Evolutionary conservation across 2,888 invertebrate genomes (phyloP).

Genomic region (Perdita meconis): DNA sequence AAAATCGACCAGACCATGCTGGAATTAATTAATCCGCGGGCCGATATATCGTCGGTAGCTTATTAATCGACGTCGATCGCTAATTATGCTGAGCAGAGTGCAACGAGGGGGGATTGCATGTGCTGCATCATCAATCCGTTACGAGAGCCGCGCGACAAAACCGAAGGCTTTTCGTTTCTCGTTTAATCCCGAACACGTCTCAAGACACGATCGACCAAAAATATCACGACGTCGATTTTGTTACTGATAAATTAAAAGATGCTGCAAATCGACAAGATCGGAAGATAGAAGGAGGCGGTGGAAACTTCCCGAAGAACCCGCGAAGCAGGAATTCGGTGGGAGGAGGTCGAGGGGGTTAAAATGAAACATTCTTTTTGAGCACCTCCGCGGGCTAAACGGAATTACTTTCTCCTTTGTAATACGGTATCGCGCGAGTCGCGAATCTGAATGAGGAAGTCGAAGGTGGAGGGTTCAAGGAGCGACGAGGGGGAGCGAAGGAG

Average conservation of each 20-base stretch:
- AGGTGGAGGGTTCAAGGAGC: neutral
- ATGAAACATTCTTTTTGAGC: constrained; percentile 15
- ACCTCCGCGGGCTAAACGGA: constrained; percentile 67
- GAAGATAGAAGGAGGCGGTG: neutral
- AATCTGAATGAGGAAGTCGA: neutral
- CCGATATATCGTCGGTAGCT: constrained; percentile 48
- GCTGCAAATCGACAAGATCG: neutral
- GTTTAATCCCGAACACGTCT: neutral
- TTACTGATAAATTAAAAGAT: neutral
- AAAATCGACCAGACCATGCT: constrained; percentile 34
- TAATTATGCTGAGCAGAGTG: constrained; percentile 71
- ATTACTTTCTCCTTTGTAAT: constrained; percentile 77
- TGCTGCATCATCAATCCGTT: constrained; percentile 59
- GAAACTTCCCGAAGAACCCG: neutral
- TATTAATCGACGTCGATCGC: constrained; percentile 71
- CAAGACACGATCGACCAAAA: neutral
- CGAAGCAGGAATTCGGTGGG: constrained; percentile 2
- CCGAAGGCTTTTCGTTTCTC: constrained; percentile 8
- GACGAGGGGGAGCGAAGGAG: neutral
- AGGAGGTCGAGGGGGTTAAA: constrained; percentile 27
- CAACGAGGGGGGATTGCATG: constrained; percentile 46
- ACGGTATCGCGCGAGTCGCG: constrained; percentile 70
- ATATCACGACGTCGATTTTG: neutral
- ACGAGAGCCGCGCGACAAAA: constrained; percentile 5
- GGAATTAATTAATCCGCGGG: constrained; percentile 70